Conservation (phyloP, 2,888 invertebrate species). For the Protodeltote pygarga region DNA sequence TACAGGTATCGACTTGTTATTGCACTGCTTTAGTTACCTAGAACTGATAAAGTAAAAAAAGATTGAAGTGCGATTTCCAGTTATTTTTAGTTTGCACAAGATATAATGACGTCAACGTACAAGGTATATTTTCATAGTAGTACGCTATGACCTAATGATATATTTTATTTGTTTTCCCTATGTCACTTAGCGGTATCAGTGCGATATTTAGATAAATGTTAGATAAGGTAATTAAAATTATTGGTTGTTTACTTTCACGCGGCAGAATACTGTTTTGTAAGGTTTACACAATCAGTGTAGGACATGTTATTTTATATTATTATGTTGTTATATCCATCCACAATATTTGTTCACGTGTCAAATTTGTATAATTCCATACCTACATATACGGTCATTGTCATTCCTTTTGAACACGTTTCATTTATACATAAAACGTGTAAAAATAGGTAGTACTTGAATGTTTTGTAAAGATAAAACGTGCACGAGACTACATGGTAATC, state of each 20-base stretch:
- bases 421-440: too few species aligned
- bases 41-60: slow-evolving; percentile 57
- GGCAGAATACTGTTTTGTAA: slow-evolving; percentile 17
- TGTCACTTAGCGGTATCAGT: slow-evolving; percentile 22
- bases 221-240: slow-evolving; percentile 33
- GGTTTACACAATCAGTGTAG: slow-evolving; percentile 23
- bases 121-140: slow-evolving; percentile 37
- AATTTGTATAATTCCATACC: slow-evolving; percentile 4
- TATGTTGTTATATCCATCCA: slow-evolving; percentile 11
- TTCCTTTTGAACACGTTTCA: slow-evolving; percentile 4
- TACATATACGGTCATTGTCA: slow-evolving; percentile 2
- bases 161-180: slow-evolving; percentile 28
- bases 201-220: slow-evolving; percentile 29
- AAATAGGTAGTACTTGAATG: too few species aligned
- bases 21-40: slow-evolving; percentile 43
- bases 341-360: slow-evolving; percentile 20
- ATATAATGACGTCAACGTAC: slow-evolving; percentile 56
- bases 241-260: slow-evolving; percentile 30
- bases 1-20: slow-evolving; percentile 36
- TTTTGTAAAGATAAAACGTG: too few species aligned
- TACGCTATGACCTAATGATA: slow-evolving; percentile 28
- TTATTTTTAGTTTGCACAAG: slow-evolving; percentile 57
- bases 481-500: too few species aligned
- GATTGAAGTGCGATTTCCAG: slow-evolving; percentile 53
- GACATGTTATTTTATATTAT: slow-evolving; percentile 6